phyloP scores from a whole-genome alignment of 2,797 vertebrate genomes.

The Phoxinus dragarum region DNA sequence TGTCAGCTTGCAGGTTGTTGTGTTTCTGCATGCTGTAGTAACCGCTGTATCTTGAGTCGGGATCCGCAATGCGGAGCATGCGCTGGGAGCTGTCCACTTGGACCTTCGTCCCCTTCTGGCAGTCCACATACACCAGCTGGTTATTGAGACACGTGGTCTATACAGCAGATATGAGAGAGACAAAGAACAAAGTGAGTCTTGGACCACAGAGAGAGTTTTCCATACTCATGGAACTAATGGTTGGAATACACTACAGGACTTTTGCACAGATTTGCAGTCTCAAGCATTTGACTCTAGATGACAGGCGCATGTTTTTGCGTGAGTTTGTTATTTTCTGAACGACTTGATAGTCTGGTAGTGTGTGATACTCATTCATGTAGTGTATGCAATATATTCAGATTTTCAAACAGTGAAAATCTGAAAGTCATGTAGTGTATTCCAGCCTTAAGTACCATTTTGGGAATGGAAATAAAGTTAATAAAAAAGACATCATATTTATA shows the following conservation, averaged over 20 bases:
- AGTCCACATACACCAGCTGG: constrained; percentile 88
- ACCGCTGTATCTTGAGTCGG: constrained; percentile 89
- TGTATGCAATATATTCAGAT: neutral
- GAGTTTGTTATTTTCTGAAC: neutral
- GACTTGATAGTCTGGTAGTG: neutral
- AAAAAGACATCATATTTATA: too few species aligned
- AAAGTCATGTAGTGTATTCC: neutral
- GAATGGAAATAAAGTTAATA: neutral
- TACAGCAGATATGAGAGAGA: constrained; percentile 25
- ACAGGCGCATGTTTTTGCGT: neutral
- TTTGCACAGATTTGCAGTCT: neutral
- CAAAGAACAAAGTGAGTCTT: constrained; percentile 29
- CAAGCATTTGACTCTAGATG: neutral
- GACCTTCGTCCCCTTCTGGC: constrained; percentile 87
- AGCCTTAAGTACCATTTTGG: neutral
- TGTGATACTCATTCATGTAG: neutral
- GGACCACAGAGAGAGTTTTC: neutral
- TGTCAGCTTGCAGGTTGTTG: constrained; percentile 88
- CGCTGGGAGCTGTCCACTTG: constrained; percentile 86
- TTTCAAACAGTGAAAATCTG: neutral
- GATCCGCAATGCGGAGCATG: constrained; percentile 89
- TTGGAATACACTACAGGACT: neutral
- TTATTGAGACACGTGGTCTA: constrained; percentile 89
- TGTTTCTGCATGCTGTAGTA: constrained; percentile 95
- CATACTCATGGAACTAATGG: neutral